Evolutionary conservation across 53 echinoderm and acorn worm genomes (phyloP), one percentile per base, ranked within the genome.

Genomic region (Antedon mediterranea): DNA sequence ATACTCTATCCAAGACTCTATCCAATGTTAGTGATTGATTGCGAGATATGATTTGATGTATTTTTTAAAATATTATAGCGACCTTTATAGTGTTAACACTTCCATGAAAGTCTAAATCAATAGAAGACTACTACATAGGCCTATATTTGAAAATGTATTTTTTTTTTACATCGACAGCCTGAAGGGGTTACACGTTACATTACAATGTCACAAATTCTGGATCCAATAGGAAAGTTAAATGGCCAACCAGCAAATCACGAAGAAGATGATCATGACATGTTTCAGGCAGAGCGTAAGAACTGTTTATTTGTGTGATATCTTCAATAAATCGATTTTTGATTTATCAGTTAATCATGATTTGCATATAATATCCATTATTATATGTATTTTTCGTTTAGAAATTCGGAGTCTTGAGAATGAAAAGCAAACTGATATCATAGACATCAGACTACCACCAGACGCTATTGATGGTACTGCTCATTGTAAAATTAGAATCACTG

Each of bases 401-500:
- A 33, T 73, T 29, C 72, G 85, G 77, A 77, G 23, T 43, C 32
- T 0, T 28, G 76, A 76, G 8, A 23, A 76, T 18, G 32, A 33
- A 14, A 78, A 57, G 0, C 98, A 98, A 82, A 44, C 75, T 14
- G 83, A 98, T 57, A 33, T 88, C 28, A 75, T 93, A 30, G 83
- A 83, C 43, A 74, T 93, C 9, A 75, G 76, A 15, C 71, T 89
- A 28, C 90, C 86, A 72, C 73, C 34, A 18, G 34, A 79, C 30
- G 86, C 81, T 43, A 84, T 98, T 6, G 86, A 88, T 29, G 88
- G 82, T n/a, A 86, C 98, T 11, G 86, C 84, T 34, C 73, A 85
- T 23, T 84, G 88, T 74, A 74, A 78, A 71, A 77, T 98, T 72
- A 90, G 85, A 27, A 30, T 98, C 29, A 98, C 93, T 72, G 98